Evolutionary conservation across 1,140 invertebrate genomes (phyloP).

Genomic region (Lepidurus apus): DNA sequence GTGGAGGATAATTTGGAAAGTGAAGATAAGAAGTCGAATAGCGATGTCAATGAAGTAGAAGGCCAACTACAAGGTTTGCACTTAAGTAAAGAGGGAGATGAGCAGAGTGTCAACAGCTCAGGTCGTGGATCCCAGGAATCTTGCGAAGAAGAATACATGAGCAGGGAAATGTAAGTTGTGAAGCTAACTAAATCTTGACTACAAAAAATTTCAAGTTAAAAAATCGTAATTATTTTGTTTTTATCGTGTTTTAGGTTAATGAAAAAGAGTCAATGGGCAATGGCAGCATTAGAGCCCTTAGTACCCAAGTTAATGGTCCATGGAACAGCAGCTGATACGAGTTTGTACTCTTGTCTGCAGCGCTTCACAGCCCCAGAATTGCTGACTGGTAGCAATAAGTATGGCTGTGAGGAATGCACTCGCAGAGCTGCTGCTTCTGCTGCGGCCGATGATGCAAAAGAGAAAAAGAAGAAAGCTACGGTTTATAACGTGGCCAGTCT

Average conservation of each 20-base stretch:
- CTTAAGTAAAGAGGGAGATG: background rate
- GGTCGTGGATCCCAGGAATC: background rate
- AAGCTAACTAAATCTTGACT: too few species aligned
- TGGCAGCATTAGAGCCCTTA: conserved; percentile 37
- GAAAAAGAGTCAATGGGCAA: conserved; percentile 40
- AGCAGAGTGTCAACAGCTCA: background rate
- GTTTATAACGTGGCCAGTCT: conserved; percentile 86
- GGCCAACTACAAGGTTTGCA: conserved; percentile 9
- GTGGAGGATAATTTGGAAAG: conserved; percentile 71
- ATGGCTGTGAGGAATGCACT: conserved; percentile 84
- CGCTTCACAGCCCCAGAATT: conserved; percentile 86
- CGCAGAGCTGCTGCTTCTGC: conserved; percentile 43
- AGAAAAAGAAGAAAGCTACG: conserved; percentile 55
- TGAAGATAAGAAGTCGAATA: conserved; percentile 39
- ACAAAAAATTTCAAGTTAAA: too few species aligned
- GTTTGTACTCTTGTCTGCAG: conserved; percentile 74
- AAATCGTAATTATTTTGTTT: background rate
- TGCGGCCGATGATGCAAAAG: conserved; percentile 34
- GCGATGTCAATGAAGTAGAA: conserved; percentile 33
- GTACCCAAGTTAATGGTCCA: conserved; percentile 56
- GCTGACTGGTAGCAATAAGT: conserved; percentile 84
- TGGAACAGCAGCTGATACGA: conserved; percentile 65
- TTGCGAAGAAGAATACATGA: background rate
- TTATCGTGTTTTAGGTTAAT: background rate
- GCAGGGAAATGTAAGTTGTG: conserved; percentile 37